These are phyloP conservation scores for Lamellibrachia columna DNA, from an alignment of 2,888 invertebrate genomes.

Conservation along the genomic window DNA sequence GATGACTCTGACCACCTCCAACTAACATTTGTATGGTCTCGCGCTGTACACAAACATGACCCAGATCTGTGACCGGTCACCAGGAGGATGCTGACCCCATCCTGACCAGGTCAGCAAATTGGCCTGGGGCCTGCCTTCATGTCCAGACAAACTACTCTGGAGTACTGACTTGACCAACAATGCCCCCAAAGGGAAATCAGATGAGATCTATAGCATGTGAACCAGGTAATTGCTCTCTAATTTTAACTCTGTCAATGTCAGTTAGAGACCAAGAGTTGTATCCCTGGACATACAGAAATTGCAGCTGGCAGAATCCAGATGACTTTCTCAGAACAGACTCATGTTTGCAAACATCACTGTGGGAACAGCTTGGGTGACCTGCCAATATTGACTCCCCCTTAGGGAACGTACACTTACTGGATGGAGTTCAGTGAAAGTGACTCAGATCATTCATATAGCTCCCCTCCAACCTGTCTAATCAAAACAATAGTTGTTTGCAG, in stretches of 20 bases:
- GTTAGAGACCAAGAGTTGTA: background rate
- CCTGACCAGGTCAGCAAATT: background rate
- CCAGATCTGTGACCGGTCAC: background rate
- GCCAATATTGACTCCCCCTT: background rate
- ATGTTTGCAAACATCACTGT: background rate
- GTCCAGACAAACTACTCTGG: background rate
- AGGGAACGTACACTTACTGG: background rate
- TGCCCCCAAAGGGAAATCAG: background rate
- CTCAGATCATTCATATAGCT: background rate
- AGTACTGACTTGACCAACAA: background rate
- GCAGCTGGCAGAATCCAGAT: background rate
- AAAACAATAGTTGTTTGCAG: background rate
- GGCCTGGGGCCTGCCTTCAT: background rate
- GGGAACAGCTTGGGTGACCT: background rate
- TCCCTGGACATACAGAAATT: background rate
- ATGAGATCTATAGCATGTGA: background rate
- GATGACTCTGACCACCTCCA: background rate
- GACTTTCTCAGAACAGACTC: slow-evolving; percentile 6
- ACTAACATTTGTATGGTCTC: background rate
- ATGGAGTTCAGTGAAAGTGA: background rate
- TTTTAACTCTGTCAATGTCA: background rate
- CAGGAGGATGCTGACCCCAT: background rate
- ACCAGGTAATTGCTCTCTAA: slow-evolving; percentile 9
- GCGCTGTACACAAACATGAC: background rate
- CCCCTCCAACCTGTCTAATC: background rate